Conservation (phyloP, 2,797 vertebrate species). For the Chiloscyllium punctatum region DNA sequence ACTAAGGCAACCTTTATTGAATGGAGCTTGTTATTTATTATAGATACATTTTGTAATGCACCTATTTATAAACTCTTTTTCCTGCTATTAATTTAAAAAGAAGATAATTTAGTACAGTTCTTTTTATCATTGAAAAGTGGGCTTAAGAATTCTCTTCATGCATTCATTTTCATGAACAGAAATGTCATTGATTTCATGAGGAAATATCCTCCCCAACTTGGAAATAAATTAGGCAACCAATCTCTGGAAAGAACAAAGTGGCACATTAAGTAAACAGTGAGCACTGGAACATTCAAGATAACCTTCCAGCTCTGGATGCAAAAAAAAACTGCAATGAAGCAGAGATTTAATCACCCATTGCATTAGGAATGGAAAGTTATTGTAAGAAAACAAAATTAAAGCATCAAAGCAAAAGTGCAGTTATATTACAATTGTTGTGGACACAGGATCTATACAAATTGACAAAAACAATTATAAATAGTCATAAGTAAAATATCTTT, state of each 20-base stretch:
- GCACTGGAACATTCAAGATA: not conserved
- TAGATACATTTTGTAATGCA: not conserved
- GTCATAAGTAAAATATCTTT: constrained; percentile 3
- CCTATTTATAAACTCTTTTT: not conserved
- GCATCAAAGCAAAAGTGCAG: constrained; percentile 21
- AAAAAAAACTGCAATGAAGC: not conserved
- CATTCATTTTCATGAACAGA: not conserved
- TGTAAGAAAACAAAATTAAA: constrained; percentile 27
- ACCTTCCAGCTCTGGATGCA: not conserved
- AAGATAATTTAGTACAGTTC: not conserved
- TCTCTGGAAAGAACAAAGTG: not conserved
- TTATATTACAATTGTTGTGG: constrained; percentile 21
- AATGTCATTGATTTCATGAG: not conserved
- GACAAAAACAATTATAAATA: constrained; percentile 30
- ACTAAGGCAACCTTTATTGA: not conserved
- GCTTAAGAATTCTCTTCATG: not conserved
- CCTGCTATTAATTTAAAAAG: not conserved
- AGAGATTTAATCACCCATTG: constrained; percentile 24
- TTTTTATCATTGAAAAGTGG: not conserved
- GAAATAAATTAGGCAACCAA: not conserved
- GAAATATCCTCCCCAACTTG: not conserved
- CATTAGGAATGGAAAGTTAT: constrained; percentile 24
- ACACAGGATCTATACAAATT: not conserved
- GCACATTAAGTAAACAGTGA: not conserved
- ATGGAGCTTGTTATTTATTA: not conserved